Base-by-base conservation (phyloP, 2,113 vertebrate species). In the Isichthys henryi region DNA sequence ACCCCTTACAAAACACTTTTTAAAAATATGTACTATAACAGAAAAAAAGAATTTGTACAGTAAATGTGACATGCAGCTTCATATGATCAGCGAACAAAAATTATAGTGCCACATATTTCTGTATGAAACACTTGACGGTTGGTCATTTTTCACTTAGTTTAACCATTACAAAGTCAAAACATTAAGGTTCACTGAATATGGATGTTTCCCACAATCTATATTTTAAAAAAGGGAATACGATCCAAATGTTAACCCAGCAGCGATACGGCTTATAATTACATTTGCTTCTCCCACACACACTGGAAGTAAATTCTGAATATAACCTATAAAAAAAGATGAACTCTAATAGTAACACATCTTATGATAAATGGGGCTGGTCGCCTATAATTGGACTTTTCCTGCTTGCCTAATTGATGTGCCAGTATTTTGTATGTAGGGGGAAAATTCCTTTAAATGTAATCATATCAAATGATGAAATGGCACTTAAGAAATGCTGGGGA, bases 381-480 rank as follows among this genome's bases (percentile, higher is more conserved):
- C 82, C 53, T 87, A 88, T 87, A 88, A 90, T 45, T 90, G 58
- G 43, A 66, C 86, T 89, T 43, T 85, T 88, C 39, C 45, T 35
- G 90, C 48, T 88, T 27, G 80, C 80, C 89, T 50, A 77, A 91
- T 50, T 74, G 31, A 83, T 46, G 84, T 52, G 88, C 82, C 35
- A 35, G 50, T 46, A 89, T 53, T 70, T 77, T 86, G 89, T 86
- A 66, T 77, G 39, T 88, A 23, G 83, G 88, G n/a, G 90, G 88
- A 52, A 82, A 88, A 91, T 62, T 56, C 90, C 90, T 89, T 48
- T 83, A 89, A 91, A 89, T 84, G 21, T 88, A 90, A 92, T 92
- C 50, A 90, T 91, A 90, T 66, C 46, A 88, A 90, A 90, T 89
- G 90, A 93, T 93, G 88, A 90, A 93, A 92, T 90, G 89, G 86